phyloP scores from a whole-genome alignment of 2,797 vertebrate genomes.

The Mergus octosetaceus region DNA sequence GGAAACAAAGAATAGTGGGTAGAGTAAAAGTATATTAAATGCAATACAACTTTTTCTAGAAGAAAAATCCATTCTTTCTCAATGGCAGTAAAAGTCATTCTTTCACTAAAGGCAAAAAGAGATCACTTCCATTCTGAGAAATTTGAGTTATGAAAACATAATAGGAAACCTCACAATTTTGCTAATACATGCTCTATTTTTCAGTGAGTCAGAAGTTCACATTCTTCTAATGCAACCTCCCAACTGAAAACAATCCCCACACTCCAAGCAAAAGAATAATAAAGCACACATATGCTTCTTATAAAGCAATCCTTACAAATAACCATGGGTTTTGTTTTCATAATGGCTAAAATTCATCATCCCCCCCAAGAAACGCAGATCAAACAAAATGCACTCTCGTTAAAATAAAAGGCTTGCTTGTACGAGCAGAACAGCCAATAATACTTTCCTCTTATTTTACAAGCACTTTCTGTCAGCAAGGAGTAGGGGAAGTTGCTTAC shows the following conservation, averaged over 20 bases:
- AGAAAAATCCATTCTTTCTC: slow-evolving; percentile 13
- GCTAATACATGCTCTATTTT: background rate
- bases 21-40: background rate
- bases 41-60: background rate
- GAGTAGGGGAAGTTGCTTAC: background rate
- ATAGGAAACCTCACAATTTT: slow-evolving; percentile 43
- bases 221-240: slow-evolving; percentile 52
- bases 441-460: background rate
- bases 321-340: slow-evolving; percentile 50
- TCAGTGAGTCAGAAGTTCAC: slow-evolving; percentile 64
- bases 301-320: slow-evolving; percentile 53
- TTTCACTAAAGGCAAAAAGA: slow-evolving; percentile 3
- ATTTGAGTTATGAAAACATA: slow-evolving; percentile 48
- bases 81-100: slow-evolving; percentile 36
- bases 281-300: slow-evolving; percentile 63
- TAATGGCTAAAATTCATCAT: slow-evolving; percentile 62
- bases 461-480: slow-evolving; percentile 1
- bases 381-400: slow-evolving; percentile 40
- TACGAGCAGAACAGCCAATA: background rate
- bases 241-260: slow-evolving; percentile 57
- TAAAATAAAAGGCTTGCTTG: background rate
- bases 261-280: slow-evolving; percentile 59
- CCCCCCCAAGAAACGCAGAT: background rate
- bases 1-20: background rate
- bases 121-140: slow-evolving; percentile 47